Evolutionary conservation across 1,140 invertebrate genomes (phyloP).

Genomic region (Bradynema listronoti): DNA sequence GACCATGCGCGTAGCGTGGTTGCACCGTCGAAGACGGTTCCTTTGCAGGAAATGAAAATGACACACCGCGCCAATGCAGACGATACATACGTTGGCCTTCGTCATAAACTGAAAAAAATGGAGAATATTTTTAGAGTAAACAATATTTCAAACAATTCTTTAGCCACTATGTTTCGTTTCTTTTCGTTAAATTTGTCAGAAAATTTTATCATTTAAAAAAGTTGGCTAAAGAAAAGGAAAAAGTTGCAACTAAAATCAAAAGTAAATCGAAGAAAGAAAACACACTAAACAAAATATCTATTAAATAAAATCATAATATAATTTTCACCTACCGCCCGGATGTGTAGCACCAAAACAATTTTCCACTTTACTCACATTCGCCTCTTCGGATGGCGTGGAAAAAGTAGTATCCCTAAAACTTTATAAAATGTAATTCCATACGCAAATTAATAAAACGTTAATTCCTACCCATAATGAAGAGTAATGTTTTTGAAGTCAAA

Average conservation of each 20-base stretch:
- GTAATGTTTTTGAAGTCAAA: constrained; percentile 51
- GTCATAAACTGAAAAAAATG: constrained; percentile 43
- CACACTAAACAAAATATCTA: too few relatives aligned
- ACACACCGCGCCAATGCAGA: constrained; percentile 54
- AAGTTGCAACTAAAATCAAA: too few relatives aligned
- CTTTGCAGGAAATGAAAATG: constrained; percentile 53
- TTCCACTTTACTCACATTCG: constrained; percentile 48
- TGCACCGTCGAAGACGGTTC: constrained; percentile 47
- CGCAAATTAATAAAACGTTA: background rate
- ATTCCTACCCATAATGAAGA: constrained; percentile 39
- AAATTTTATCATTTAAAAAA: too few relatives aligned
- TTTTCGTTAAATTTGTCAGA: too few relatives aligned
- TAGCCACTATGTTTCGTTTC: too few relatives aligned
- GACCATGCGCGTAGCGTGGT: constrained; percentile 45
- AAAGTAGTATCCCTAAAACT: constrained; percentile 45
- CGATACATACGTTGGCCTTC: constrained; percentile 52
- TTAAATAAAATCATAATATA: too few relatives aligned
- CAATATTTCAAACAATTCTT: too few relatives aligned
- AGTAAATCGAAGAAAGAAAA: too few relatives aligned
- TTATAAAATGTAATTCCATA: background rate
- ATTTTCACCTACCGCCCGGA: constrained; percentile 45
- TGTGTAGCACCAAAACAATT: constrained; percentile 55
- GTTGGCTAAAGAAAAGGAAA: constrained; percentile 24
- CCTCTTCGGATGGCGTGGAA: constrained; percentile 43
- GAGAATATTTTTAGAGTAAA: background rate